These are phyloP conservation scores for Coendou prehensilis DNA, from an alignment of 2,797 vertebrate genomes.

Conservation along the genomic window DNA sequence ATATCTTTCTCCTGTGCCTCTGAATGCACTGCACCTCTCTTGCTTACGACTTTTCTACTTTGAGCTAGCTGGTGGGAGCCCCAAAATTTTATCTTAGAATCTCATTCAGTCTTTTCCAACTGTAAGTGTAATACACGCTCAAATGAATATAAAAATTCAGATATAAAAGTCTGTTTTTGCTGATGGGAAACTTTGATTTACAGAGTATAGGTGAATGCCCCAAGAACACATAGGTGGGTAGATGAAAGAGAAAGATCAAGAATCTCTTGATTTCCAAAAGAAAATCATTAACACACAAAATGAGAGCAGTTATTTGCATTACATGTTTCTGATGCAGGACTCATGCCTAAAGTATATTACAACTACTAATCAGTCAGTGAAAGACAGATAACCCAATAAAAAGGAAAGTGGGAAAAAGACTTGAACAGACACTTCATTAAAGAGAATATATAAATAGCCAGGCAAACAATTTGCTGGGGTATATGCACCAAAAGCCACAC, in stretches of 20 bases:
- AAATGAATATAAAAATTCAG: not conserved
- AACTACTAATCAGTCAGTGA: conserved; percentile 1
- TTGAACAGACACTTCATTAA: not conserved
- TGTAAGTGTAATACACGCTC: not conserved
- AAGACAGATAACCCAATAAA: not conserved
- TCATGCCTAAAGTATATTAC: not conserved
- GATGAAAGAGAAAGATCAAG: not conserved
- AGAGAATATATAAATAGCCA: not conserved
- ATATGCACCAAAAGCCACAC: not conserved
- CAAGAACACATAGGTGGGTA: not conserved
- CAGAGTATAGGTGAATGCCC: not conserved
- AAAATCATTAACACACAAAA: conserved; percentile 2
- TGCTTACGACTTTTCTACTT: not conserved
- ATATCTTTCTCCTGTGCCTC: not conserved
- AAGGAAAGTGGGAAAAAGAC: conserved; percentile 6
- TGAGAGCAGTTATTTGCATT: not conserved
- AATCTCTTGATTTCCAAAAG: conserved; percentile 10
- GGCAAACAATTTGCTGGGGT: not conserved
- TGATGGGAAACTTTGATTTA: conserved; percentile 16
- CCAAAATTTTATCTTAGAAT: not conserved
- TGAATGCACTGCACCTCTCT: not conserved
- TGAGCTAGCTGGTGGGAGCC: not conserved
- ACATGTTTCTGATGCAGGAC: not conserved
- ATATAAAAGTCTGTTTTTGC: not conserved
- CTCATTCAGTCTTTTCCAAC: not conserved